Evolutionary conservation across 2,797 vertebrate genomes (phyloP).

Genomic region (Diglossa cyanea): DNA sequence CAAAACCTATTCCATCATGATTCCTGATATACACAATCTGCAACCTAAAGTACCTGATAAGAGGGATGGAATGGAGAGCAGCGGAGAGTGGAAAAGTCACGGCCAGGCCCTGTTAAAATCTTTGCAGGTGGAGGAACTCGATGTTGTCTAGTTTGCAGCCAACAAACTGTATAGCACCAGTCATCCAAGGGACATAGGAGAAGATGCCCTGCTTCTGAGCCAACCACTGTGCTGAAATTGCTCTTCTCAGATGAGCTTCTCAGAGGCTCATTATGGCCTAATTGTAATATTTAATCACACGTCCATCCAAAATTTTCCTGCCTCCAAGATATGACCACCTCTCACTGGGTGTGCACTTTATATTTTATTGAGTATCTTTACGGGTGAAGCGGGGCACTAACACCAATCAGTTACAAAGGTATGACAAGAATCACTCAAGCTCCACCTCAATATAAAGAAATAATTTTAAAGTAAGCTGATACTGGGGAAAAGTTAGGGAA

Average conservation of each 20-base stretch:
- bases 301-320: background rate
- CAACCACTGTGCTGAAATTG: background rate
- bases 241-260: background rate
- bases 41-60: background rate
- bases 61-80: background rate
- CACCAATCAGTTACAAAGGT: background rate
- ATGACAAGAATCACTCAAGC: background rate
- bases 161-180: accelerated
- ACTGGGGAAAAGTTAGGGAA: background rate
- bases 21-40: background rate
- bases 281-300: background rate
- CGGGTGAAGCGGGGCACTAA: accelerated
- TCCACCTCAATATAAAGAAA: background rate
- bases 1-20: background rate
- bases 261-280: background rate
- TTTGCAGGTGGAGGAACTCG: accelerated
- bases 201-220: background rate
- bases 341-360: accelerated
- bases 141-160: background rate
- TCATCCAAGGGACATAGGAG: background rate
- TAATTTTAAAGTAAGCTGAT: background rate
- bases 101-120: background rate
- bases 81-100: background rate
- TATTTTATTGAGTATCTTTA: background rate
- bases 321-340: accelerated